Evolutionary conservation across 2,888 invertebrate genomes (phyloP), one percentile per base, ranked within the genome.

Genomic region (Catotricha subobsoleta): DNA sequence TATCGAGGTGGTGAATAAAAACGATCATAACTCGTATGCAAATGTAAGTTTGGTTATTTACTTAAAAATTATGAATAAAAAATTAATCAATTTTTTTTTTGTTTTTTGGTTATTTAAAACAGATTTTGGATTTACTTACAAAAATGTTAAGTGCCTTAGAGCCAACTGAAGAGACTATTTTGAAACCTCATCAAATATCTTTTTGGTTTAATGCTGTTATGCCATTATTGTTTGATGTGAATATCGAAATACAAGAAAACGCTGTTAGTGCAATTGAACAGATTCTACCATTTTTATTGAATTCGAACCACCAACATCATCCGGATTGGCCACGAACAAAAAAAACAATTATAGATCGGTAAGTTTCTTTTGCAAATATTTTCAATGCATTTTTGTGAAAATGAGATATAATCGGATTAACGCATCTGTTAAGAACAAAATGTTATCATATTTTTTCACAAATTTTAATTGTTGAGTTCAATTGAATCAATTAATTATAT

Each of bases 151-250:
- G 61, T 57, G 46, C 60, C 49, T 48, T 66, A 44, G 50, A 48
- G 23, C 45, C 51, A 37, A 41, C 67, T 59, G 57, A 54, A 59
- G 34, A 59, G 50, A 33, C 20, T 12, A 16, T 4, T 8, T 35
- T 41, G 20, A 44, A 29, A 19, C 43, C 46, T 10, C 59, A 62
- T 33, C 64, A 67, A 12, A 48, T 69, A 6, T 48, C 54, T 13
- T 52, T 67, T 39, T 72, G 71, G 70, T 60, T 71, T 29, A 54
- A 56, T 2, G 64, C 60, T 45, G 50, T 71, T 7, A 48, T 72
- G 40, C 68, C 71, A 1, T 50, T 59, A 15, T 52, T 65, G 42
- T 62, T 71, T 36, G 56, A 58, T 39, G 37, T 48, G 5, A 57
- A 62, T 13, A 50, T 49, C 13, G 51, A 47, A n/a, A 55, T 59